Evolutionary conservation across 2,113 vertebrate genomes (phyloP).

Genomic region (Microtus montanus): DNA sequence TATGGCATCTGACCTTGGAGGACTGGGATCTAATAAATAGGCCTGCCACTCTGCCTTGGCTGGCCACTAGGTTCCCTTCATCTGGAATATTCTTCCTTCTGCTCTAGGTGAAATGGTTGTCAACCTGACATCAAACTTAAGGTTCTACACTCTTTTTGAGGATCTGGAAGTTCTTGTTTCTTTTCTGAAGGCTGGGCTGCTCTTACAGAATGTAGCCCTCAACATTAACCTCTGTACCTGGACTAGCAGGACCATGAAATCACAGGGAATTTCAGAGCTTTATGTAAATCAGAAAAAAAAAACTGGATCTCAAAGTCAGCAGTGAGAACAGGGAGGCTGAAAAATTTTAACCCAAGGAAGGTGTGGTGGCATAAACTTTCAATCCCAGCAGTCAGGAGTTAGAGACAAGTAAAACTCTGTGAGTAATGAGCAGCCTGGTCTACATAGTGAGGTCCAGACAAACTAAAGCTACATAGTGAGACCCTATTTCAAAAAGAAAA

Average conservation of each 20-base stretch:
- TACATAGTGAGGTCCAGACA: neutral
- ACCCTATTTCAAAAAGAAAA: neutral
- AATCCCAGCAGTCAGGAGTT: no score
- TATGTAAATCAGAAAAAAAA: constrained; percentile 31
- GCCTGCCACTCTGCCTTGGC: no score
- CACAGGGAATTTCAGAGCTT: neutral
- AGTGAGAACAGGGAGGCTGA: neutral
- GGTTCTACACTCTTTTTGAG: neutral
- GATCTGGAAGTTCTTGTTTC: neutral
- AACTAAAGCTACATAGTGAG: neutral
- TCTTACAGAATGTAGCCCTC: neutral
- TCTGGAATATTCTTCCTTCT: neutral
- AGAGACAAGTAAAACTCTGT: neutral
- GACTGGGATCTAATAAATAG: neutral
- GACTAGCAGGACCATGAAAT: neutral
- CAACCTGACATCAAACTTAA: neutral
- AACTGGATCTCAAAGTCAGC: neutral
- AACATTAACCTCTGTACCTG: neutral
- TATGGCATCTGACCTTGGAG: fast-evolving
- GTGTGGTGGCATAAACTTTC: neutral
- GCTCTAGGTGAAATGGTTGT: neutral
- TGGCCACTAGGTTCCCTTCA: neutral
- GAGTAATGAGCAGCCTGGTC: neutral
- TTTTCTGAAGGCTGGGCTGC: neutral
- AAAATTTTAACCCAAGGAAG: neutral